Conservation (phyloP, 2,113 vertebrate species). For the Epinephelus lanceolatus region DNA sequence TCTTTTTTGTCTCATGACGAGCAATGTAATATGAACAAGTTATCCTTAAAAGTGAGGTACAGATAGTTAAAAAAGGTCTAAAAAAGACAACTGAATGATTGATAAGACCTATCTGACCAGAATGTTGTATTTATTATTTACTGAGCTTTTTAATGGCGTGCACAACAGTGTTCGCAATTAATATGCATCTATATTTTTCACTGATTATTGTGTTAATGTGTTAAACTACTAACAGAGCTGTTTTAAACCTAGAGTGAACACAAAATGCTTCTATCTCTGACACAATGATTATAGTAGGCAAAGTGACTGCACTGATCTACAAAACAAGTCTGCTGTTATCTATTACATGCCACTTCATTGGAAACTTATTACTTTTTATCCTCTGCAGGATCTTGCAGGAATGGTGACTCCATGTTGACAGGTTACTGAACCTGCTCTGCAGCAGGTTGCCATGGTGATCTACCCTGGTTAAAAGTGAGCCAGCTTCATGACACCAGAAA, state of each 20-base stretch:
- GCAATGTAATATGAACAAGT: too few species aligned
- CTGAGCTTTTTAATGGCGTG: background rate
- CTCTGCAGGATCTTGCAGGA: too few species aligned
- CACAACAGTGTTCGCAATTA: background rate
- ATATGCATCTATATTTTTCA: background rate
- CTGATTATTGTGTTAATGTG: background rate
- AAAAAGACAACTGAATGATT: background rate
- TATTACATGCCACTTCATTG: background rate
- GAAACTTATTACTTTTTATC: background rate
- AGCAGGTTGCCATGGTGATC: background rate
- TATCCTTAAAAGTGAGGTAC: too few species aligned
- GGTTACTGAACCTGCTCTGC: background rate
- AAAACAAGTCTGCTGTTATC: background rate
- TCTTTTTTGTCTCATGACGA: too few species aligned
- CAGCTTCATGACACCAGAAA: slow-evolving; percentile 13
- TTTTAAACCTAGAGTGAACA: background rate
- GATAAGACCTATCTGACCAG: background rate
- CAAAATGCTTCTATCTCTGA: background rate
- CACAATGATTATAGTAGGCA: background rate
- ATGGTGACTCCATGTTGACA: background rate
- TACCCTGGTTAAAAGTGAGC: background rate
- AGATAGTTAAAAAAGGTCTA: too few species aligned
- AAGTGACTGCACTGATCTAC: background rate
- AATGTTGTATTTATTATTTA: background rate
- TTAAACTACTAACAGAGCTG: background rate